Evolutionary conservation across 2,888 invertebrate species (phyloP).

Genomic region (Allygus modestus): DNA sequence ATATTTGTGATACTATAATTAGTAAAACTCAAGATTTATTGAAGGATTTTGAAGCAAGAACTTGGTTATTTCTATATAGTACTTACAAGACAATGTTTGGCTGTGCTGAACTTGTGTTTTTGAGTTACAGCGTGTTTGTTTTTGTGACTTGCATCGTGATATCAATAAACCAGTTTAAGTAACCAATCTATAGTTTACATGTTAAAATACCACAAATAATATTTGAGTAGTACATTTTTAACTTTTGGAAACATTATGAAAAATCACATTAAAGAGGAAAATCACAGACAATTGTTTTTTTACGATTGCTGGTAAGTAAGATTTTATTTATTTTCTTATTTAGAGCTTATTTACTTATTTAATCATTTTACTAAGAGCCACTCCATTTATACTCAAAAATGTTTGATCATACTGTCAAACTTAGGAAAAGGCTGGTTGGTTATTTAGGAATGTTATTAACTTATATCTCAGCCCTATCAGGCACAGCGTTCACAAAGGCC

Average conservation of each 20-base stretch:
- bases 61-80: background rate
- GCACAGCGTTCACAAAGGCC: too few species aligned
- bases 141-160: slow-evolving; percentile 19
- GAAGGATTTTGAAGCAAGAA: background rate
- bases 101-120: slow-evolving; percentile 29
- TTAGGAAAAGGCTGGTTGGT: too few species aligned
- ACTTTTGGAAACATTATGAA: background rate
- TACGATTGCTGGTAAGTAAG: background rate
- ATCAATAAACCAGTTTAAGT: slow-evolving; percentile 6
- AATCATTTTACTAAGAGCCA: too few species aligned
- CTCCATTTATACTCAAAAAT: too few species aligned
- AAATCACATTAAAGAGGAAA: background rate
- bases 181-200: background rate
- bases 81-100: background rate
- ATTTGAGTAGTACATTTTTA: background rate
- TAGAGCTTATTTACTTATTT: too few species aligned
- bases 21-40: background rate
- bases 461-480: too few species aligned
- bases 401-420: too few species aligned
- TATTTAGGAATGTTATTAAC: too few species aligned
- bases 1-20: background rate
- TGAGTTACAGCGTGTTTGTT: slow-evolving; percentile 24
- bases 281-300: background rate
- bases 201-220: too few species aligned
- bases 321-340: background rate